Evolutionary conservation across 2,888 invertebrate genomes (phyloP), one percentile per base, ranked within the genome.

Genomic region (Lingula anatina): DNA sequence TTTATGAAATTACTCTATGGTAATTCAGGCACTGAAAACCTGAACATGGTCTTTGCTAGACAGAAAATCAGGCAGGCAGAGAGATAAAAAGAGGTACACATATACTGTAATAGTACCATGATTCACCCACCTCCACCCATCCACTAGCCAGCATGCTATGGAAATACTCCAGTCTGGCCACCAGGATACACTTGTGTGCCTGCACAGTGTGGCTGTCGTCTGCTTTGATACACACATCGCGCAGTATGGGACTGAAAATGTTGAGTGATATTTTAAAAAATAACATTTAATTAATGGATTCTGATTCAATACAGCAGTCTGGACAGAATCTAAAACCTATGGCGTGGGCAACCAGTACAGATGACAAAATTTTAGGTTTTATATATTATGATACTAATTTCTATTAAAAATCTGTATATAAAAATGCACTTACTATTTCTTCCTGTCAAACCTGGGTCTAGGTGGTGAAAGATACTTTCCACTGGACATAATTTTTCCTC

Each of bases 91-190:
- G n/a, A n/a, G n/a, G n/a, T n/a, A n/a, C n/a, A n/a, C n/a, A n/a
- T n/a, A n/a, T n/a, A n/a, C n/a, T n/a, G n/a, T n/a, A n/a, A n/a
- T n/a, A n/a, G n/a, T n/a, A n/a, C n/a, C n/a, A n/a, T n/a, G n/a
- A n/a, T n/a, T n/a, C 36, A 66, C 76, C 71, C 66, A 86, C 86
- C 82, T 86, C 86, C 44, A 83, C 80, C 90, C 90, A 91, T 39
- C 86, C 83, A 63, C 85, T 83, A 65, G 85, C 83, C 62, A 91
- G 86, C 88, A 92, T 88, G 63, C 86, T 86, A 53, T 84, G 83
- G 71, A 92, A 92, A 75, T 91, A 92, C 57, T 91, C 90, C n/a
- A 88, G 78, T 28, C 90, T 78, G 0, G 89, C 86, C 0, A 86
- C 85, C 20, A 92, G 76, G n/a, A 92, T 79, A 68, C 90, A 91